phyloP scores from a whole-genome alignment of 1,140 invertebrate genomes.

The Cherax destructor region DNA sequence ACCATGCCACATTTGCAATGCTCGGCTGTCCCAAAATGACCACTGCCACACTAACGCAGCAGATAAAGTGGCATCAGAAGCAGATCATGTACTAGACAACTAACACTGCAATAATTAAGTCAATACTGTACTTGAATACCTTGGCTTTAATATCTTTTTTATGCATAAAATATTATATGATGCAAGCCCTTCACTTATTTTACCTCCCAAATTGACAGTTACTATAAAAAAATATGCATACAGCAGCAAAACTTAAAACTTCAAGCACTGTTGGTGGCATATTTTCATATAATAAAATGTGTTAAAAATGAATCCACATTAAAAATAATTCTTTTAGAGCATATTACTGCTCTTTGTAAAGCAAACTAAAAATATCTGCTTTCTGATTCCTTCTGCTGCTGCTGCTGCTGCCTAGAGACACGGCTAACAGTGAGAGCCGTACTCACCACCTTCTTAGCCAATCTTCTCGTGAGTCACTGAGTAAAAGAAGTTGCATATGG shows the following conservation, averaged over 20 bases:
- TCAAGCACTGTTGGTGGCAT: neutral
- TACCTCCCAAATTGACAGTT: neutral
- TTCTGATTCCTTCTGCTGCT: slow-evolving; percentile 63
- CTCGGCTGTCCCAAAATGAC: slow-evolving; percentile 47
- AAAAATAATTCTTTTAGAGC: neutral
- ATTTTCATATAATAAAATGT: neutral
- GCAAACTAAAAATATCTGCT: slow-evolving; percentile 34
- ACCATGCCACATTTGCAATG: slow-evolving; percentile 54
- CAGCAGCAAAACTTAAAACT: neutral
- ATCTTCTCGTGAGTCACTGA: slow-evolving; percentile 69
- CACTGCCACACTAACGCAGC: slow-evolving; percentile 51
- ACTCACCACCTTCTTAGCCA: slow-evolving; percentile 69
- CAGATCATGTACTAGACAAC: slow-evolving; percentile 34
- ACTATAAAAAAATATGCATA: slow-evolving; percentile 3
- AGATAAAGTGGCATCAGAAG: slow-evolving; percentile 61
- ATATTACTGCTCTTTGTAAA: neutral
- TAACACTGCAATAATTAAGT: slow-evolving; percentile 1
- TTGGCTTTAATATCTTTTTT: slow-evolving; percentile 24
- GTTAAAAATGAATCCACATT: neutral
- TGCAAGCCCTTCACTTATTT: neutral
- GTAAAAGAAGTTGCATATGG: slow-evolving; percentile 53
- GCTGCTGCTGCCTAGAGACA: slow-evolving; percentile 45
- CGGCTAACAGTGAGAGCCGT: slow-evolving; percentile 47
- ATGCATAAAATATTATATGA: neutral
- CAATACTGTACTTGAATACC: slow-evolving; percentile 54